A percentile compares a stretch with the other conserved stretches of the same genome.
phyloP scores from a whole-genome alignment of 2,888 invertebrate species.

The Dasysyrphus tricinctus region DNA sequence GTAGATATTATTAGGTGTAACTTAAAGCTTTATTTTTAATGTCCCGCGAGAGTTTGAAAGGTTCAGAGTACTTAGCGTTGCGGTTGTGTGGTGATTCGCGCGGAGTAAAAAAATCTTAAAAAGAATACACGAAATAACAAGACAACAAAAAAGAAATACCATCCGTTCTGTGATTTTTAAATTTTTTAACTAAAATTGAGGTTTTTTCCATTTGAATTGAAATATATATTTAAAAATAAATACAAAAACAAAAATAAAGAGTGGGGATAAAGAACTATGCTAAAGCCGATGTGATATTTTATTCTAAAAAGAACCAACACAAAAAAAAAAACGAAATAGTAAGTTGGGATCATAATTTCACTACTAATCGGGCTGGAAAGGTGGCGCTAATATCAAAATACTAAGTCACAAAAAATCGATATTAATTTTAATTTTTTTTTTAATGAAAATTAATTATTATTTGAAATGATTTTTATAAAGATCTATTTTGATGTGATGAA shows the following conservation, averaged over 20 bases:
- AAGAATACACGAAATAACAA: conserved; percentile 33
- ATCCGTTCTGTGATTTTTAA: conserved; percentile 42
- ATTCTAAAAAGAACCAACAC: conserved; percentile 19
- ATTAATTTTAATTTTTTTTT: background rate
- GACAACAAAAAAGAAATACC: background rate
- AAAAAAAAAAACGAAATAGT: conserved; percentile 61
- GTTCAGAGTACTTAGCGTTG: conserved; percentile 74
- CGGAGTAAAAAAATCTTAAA: conserved; percentile 46
- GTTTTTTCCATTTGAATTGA: conserved; percentile 65
- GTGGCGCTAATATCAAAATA: conserved; percentile 36
- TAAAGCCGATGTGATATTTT: conserved; percentile 62
- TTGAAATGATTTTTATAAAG: background rate
- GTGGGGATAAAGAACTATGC: conserved; percentile 72
- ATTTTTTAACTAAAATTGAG: conserved; percentile 51
- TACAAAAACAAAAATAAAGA: background rate
- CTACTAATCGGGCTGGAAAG: conserved; percentile 70
- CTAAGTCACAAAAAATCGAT: conserved; percentile 16
- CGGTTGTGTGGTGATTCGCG: conserved; percentile 66
- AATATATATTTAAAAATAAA: conserved; percentile 7
- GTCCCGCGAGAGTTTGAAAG: conserved; percentile 74
- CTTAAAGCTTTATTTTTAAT: conserved; percentile 74
- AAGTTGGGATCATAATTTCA: conserved; percentile 73
- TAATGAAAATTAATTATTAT: background rate
- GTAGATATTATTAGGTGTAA: conserved; percentile 73
- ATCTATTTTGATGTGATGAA: conserved; percentile 12